A percentile compares a stretch with the other conserved stretches of the same genome.
Conservation (phyloP, 2,797 vertebrate species). For the Pelobates cultripes region DNA sequence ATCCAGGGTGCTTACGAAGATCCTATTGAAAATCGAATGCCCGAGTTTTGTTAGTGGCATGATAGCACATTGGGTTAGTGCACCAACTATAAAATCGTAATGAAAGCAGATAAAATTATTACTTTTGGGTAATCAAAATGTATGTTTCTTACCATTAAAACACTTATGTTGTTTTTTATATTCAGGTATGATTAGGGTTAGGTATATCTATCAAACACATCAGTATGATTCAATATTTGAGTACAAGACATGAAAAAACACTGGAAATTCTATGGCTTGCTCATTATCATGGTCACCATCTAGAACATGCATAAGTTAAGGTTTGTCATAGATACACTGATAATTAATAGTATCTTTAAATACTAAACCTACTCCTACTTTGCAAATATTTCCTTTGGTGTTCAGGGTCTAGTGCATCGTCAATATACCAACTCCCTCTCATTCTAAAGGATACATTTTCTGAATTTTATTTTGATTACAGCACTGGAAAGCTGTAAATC, state of each 20-base stretch:
- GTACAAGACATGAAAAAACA: background rate
- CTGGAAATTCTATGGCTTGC: background rate
- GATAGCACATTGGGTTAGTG: no score
- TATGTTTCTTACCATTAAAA: no score
- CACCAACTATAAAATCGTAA: no score
- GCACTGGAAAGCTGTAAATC: constrained; percentile 49
- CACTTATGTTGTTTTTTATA: no score
- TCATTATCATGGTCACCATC: background rate
- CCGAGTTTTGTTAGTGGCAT: no score
- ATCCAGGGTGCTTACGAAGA: no score
- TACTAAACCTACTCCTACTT: constrained; percentile 37
- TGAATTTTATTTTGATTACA: constrained; percentile 43
- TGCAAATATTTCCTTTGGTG: constrained; percentile 37
- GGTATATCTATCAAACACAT: no score
- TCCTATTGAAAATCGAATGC: no score
- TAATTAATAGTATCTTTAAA: constrained; percentile 44
- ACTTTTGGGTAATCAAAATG: no score
- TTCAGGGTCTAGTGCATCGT: constrained; percentile 46
- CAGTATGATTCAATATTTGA: background rate
- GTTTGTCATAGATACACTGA: constrained; percentile 14
- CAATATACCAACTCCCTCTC: constrained; percentile 37
- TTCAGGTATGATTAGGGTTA: no score
- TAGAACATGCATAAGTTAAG: constrained; percentile 19
- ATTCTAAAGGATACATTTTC: constrained; percentile 48
- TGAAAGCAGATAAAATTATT: no score